Conservation (phyloP, 2,888 invertebrate genomes). For the Quadriops clusia region DNA sequence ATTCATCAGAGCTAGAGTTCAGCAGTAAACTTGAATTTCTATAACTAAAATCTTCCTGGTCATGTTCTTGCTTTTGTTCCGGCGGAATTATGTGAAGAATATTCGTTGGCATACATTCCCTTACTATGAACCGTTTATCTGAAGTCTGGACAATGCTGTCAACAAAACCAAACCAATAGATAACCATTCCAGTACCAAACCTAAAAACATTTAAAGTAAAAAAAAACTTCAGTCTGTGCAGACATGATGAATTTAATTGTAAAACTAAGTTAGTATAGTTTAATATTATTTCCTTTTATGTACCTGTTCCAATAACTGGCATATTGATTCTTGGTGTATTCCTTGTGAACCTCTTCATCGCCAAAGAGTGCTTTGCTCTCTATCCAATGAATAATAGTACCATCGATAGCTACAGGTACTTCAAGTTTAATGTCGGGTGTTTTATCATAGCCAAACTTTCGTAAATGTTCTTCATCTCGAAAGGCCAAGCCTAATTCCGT, state of each 20-base stretch:
- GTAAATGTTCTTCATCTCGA: conserved; percentile 65
- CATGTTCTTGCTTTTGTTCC: too few relatives aligned
- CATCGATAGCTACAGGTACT: conserved; percentile 76
- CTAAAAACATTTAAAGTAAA: conserved; percentile 37
- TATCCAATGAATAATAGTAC: conserved; percentile 84
- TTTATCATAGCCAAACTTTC: conserved; percentile 81
- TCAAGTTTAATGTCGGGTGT: conserved; percentile 89
- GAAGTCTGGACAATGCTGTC: conserved; percentile 42
- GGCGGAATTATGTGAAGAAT: conserved; percentile 22
- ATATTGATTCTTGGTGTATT: conserved; percentile 73
- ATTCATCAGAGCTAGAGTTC: too few relatives aligned
- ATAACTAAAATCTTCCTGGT: too few relatives aligned
- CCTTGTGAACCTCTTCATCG: conserved; percentile 66
- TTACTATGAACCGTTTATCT: conserved; percentile 44
- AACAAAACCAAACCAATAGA: conserved; percentile 90
- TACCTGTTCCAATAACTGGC: conserved; percentile 78
- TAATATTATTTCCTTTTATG: conserved; percentile 2
- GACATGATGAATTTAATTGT: neutral
- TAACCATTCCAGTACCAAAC: conserved; percentile 87
- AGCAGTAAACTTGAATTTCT: too few relatives aligned
- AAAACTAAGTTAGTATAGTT: conserved; percentile 2
- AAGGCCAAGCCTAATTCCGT: conserved; percentile 47
- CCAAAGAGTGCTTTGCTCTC: conserved; percentile 96
- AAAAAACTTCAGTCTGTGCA: conserved; percentile 2
- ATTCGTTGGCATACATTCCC: conserved; percentile 54